Evolutionary conservation across 2,888 invertebrate species (phyloP).

Genomic region (Orchesella flavescens): DNA sequence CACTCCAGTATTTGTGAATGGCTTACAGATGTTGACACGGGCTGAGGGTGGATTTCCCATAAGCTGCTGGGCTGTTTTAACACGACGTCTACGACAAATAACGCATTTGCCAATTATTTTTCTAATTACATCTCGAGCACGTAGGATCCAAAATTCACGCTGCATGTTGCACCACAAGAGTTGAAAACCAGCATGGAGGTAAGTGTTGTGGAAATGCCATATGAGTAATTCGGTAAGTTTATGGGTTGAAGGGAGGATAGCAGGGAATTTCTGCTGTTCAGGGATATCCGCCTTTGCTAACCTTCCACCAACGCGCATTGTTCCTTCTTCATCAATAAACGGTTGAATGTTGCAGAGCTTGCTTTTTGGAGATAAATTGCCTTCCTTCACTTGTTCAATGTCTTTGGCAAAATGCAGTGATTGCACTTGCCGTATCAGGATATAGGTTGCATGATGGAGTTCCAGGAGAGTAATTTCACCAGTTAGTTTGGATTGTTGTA

Average conservation of each 20-base stretch:
- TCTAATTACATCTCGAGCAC: conserved; percentile 14
- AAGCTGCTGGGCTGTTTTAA: background rate
- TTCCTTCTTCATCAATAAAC: conserved; percentile 3
- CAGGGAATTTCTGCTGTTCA: conserved; percentile 63
- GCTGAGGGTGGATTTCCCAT: conserved; percentile 17
- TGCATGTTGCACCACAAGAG: conserved; percentile 9
- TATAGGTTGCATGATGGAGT: too few relatives aligned
- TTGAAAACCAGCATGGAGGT: conserved; percentile 31
- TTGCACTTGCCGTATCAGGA: background rate
- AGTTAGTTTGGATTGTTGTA: too few relatives aligned
- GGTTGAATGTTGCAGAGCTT: conserved; percentile 6
- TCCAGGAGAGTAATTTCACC: too few relatives aligned
- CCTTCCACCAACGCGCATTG: conserved; percentile 72
- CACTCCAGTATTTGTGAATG: conserved; percentile 15
- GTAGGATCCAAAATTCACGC: conserved; percentile 42
- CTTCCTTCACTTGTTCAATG: background rate
- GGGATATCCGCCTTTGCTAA: conserved; percentile 67
- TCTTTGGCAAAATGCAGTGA: background rate
- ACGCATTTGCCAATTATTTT: conserved; percentile 25
- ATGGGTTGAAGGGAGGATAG: conserved; percentile 18
- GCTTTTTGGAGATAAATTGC: background rate
- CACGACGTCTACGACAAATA: background rate
- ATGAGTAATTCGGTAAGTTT: conserved; percentile 27
- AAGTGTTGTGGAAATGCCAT: background rate
- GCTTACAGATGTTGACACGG: background rate